phyloP scores from a whole-genome alignment of 2,113 vertebrate genomes.

The Nyctereutes procyonoides region DNA sequence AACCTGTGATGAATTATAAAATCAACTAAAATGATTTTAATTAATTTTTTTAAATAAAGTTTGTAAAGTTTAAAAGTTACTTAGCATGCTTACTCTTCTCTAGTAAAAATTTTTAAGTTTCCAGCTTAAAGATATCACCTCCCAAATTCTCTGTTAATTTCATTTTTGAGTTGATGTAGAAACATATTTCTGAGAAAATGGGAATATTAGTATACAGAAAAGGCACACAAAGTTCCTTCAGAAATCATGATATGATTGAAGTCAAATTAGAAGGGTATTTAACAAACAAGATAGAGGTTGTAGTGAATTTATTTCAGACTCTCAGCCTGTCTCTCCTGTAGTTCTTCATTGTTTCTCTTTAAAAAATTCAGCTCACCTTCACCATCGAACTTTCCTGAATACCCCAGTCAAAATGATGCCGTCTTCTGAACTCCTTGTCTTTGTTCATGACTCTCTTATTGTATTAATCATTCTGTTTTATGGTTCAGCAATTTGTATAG shows the following conservation, averaged over 20 bases:
- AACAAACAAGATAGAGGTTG: background rate
- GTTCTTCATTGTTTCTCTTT: background rate
- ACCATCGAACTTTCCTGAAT: background rate
- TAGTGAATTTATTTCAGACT: background rate
- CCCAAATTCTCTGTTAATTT: background rate
- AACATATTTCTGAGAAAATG: background rate
- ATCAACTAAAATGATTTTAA: constrained; percentile 4
- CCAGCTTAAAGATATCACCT: background rate
- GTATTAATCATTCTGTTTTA: constrained; percentile 37
- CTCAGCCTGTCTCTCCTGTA: background rate
- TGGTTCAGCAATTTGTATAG: background rate
- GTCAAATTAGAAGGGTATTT: background rate
- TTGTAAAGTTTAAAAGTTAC: background rate
- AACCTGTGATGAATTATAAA: background rate
- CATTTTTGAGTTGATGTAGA: background rate
- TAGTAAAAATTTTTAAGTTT: background rate
- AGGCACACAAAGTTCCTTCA: background rate
- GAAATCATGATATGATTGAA: background rate
- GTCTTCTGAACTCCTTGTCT: constrained; percentile 37
- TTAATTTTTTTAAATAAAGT: background rate
- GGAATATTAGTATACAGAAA: background rate
- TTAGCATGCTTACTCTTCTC: background rate
- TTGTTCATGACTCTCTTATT: constrained; percentile 22
- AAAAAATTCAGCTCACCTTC: background rate
- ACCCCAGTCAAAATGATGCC: background rate